Evolutionary conservation across 2,113 vertebrate genomes (phyloP).

Genomic region (Macrotis lagotis): DNA sequence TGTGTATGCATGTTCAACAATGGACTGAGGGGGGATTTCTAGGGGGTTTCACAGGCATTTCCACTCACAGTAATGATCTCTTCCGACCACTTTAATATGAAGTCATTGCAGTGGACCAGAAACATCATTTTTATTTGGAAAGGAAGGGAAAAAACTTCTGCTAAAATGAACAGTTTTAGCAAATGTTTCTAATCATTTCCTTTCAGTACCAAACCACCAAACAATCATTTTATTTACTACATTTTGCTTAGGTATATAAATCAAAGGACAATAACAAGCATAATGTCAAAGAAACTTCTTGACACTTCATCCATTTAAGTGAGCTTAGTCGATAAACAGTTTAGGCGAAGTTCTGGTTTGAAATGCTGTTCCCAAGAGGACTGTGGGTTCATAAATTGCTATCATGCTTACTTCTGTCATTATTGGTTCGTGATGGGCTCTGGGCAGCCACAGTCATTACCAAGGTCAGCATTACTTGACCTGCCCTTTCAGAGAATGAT

Average conservation of each 20-base stretch:
- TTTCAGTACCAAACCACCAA: conserved; percentile 79
- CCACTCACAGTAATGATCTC: conserved; percentile 29
- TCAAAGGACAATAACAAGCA: conserved; percentile 83
- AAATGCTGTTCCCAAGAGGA: conserved; percentile 83
- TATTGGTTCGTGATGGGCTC: conserved; percentile 82
- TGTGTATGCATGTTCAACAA: conserved; percentile 28
- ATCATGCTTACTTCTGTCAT: conserved; percentile 83
- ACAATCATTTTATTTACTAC: conserved; percentile 80
- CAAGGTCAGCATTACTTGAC: conserved; percentile 71
- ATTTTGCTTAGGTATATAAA: conserved; percentile 79
- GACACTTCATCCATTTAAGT: conserved; percentile 85
- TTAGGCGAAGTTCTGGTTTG: conserved; percentile 85
- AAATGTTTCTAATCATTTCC: conserved; percentile 83
- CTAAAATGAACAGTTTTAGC: conserved; percentile 69
- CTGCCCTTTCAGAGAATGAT: conserved; percentile 66
- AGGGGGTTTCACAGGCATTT: conserved; percentile 45
- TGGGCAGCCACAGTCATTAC: conserved; percentile 78
- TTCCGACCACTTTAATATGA: conserved; percentile 66
- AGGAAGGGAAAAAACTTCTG: conserved; percentile 42
- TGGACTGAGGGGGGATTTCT: conserved; percentile 45
- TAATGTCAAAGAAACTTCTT: conserved; percentile 84
- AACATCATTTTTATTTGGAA: conserved; percentile 54
- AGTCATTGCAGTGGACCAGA: conserved; percentile 59
- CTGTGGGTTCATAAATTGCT: conserved; percentile 84
- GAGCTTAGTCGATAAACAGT: conserved; percentile 85